phyloP scores from a whole-genome alignment of 2,113 vertebrate genomes.

The Crotalus viridis region DNA sequence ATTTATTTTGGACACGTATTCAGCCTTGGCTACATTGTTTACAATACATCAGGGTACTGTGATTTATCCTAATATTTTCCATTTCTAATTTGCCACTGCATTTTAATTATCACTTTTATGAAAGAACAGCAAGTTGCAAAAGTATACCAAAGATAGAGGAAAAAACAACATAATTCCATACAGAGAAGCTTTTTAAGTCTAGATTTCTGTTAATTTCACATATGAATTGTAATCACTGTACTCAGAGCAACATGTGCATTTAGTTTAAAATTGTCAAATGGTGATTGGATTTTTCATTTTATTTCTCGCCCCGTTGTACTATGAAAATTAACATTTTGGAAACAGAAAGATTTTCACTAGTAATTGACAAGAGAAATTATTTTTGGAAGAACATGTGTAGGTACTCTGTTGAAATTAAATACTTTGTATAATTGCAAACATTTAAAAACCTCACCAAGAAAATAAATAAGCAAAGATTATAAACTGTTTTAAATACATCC shows the following conservation, averaged over 20 bases:
- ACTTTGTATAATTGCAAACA: not conserved
- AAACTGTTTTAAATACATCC: not conserved
- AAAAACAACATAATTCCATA: not conserved
- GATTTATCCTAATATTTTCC: constrained; percentile 1
- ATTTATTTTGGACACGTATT: not conserved
- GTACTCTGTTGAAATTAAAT: not conserved
- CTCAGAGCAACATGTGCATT: not conserved
- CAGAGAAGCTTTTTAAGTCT: not conserved
- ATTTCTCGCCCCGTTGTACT: not conserved
- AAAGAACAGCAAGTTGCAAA: constrained; percentile 5
- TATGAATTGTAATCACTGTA: not conserved
- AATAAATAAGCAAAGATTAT: not conserved
- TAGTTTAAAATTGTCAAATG: not conserved
- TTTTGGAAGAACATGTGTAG: not conserved
- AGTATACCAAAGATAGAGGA: not conserved
- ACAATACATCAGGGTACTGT: not conserved
- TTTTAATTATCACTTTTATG: constrained; percentile 18
- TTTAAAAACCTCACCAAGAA: not conserved
- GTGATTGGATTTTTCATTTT: not conserved
- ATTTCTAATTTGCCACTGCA: not conserved
- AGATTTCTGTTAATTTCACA: not conserved
- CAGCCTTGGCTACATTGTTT: constrained; percentile 1
- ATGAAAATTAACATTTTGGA: not conserved
- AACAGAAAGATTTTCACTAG: not conserved
- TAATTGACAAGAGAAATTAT: not conserved